Evolutionary conservation across 2,797 vertebrate genomes (phyloP).

Genomic region (Manis pentadactyla): DNA sequence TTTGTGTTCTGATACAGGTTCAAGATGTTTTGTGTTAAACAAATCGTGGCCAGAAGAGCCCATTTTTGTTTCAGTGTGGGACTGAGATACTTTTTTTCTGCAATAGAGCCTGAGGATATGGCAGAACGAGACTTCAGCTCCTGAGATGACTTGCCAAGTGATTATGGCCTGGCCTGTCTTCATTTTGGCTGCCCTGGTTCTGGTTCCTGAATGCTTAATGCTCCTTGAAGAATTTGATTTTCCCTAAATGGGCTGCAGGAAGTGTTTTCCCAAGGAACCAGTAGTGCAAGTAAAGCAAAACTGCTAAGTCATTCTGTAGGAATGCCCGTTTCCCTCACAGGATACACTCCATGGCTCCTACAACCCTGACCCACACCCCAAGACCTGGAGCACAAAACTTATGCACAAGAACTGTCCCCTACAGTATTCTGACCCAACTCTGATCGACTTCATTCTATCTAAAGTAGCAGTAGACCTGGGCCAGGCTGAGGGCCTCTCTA

Average conservation of each 20-base stretch:
- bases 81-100: conserved; percentile 51
- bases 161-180: conserved; percentile 55
- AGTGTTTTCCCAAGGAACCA: neutral
- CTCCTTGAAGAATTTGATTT: neutral
- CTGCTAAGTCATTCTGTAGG: neutral
- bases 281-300: neutral
- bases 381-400: neutral
- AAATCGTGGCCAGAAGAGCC: conserved; percentile 74
- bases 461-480: neutral
- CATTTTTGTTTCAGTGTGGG: conserved; percentile 67
- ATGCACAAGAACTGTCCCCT: neutral
- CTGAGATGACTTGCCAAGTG: conserved; percentile 70
- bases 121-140: conserved; percentile 34
- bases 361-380: neutral
- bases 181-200: neutral
- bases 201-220: neutral
- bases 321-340: neutral
- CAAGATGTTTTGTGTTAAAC: conserved; percentile 73
- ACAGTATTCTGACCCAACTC: neutral
- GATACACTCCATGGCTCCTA: neutral
- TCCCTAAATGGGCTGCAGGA: neutral
- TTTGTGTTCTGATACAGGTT: conserved; percentile 70
- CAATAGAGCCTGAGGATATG: neutral
- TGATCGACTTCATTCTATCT: neutral
- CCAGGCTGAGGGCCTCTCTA: neutral